Percentiles rank a stretch among this genome's conserved stretches.
phyloP scores from a whole-genome alignment of 2,113 vertebrate species.

The Lontra canadensis region DNA sequence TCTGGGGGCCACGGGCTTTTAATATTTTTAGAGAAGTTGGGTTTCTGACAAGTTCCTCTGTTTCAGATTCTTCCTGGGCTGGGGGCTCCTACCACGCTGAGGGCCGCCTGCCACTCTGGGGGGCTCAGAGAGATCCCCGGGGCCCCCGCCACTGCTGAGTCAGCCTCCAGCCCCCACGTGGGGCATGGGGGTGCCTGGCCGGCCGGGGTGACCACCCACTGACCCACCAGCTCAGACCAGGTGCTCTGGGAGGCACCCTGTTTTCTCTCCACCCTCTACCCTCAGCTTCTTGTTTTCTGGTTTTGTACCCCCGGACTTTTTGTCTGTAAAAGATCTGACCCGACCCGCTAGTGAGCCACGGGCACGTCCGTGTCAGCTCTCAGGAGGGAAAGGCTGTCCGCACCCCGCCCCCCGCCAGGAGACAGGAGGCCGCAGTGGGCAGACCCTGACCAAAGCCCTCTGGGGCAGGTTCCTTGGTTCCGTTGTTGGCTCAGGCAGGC shows the following conservation, averaged over 20 bases:
- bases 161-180: too few relatives aligned
- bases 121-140: neutral
- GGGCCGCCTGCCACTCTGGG: neutral
- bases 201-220: accelerated
- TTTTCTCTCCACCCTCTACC: neutral
- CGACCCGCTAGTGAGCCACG: neutral
- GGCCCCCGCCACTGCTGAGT: accelerated
- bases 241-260: accelerated
- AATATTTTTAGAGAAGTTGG: slow-evolving; percentile 90
- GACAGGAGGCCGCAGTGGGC: accelerated
- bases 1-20: slow-evolving; percentile 80
- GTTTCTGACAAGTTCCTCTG: slow-evolving; percentile 88
- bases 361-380: accelerated
- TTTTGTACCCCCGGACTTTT: too few relatives aligned
- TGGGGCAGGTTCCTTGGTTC: accelerated
- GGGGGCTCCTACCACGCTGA: slow-evolving; percentile 16
- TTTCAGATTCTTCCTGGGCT: slow-evolving; percentile 89
- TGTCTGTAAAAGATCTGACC: neutral
- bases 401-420: accelerated
- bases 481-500: neutral
- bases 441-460: accelerated
- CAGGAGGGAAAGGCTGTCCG: accelerated
- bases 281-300: neutral
- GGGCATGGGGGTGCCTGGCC: neutral
- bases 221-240: neutral